These are phyloP conservation scores for Lycocerus yunnanus DNA, from an alignment of 2,888 invertebrate genomes.

Conservation along the genomic window DNA sequence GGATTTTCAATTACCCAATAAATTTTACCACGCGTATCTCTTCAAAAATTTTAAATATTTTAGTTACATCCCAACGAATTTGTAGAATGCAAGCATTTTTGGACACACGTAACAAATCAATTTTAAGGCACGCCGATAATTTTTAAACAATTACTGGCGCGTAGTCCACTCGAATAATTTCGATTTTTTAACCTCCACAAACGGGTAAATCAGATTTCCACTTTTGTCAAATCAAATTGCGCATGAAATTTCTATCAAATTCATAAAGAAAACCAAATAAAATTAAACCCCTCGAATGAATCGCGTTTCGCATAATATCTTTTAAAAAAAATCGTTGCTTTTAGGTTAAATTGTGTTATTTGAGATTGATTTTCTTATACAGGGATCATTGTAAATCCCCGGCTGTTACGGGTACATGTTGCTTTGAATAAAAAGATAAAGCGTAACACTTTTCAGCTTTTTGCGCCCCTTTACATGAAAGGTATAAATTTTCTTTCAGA, in stretches of 20 bases:
- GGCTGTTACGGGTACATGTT: not conserved
- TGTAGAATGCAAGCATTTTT: slow-evolving; percentile 11
- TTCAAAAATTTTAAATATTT: slow-evolving; percentile 34
- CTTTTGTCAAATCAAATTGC: not conserved
- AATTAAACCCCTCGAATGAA: not conserved
- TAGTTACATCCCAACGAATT: slow-evolving; percentile 24
- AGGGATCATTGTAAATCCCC: not conserved
- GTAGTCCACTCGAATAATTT: not conserved
- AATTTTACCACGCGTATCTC: slow-evolving; percentile 35
- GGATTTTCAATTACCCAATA: slow-evolving; percentile 43
- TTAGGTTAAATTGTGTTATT: not conserved
- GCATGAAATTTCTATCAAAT: not conserved
- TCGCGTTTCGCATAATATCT: not conserved
- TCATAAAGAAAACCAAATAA: not conserved
- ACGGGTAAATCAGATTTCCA: not conserved
- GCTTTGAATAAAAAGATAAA: not conserved
- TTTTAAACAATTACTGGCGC: not conserved
- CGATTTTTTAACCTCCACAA: not conserved
- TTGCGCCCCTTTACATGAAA: not conserved
- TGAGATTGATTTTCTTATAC: not conserved
- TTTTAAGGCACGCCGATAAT: not conserved
- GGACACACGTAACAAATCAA: not conserved
- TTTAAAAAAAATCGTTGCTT: not conserved
- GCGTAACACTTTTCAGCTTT: not conserved
- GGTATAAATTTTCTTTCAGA: not conserved